Evolutionary conservation across 2,888 invertebrate species (phyloP).

Genomic region (Ophonus ardosiacus): DNA sequence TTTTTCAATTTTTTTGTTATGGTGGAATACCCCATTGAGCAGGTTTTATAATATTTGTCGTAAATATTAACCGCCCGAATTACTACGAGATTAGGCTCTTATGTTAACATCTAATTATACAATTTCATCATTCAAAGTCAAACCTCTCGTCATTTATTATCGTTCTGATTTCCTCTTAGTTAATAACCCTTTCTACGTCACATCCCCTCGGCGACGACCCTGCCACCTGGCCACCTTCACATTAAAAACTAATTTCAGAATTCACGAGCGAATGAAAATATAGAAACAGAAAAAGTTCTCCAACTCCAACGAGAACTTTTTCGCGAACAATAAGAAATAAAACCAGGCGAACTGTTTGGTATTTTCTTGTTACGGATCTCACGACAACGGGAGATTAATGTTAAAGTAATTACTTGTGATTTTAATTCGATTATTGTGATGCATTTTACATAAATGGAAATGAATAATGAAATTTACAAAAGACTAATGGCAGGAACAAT

Average conservation of each 20-base stretch:
- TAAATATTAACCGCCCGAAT: no score
- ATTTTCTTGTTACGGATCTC: slow-evolving; percentile 46
- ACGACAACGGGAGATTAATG: slow-evolving; percentile 49
- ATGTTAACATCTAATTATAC: no score
- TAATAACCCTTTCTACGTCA: neutral
- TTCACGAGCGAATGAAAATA: slow-evolving; percentile 47
- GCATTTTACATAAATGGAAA: neutral
- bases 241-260: slow-evolving; percentile 56
- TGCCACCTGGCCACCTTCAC: slow-evolving; percentile 22
- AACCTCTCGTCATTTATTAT: neutral
- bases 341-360: slow-evolving; percentile 26
- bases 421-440: slow-evolving; percentile 52
- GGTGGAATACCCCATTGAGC: no score
- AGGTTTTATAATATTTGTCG: no score
- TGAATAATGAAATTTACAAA: neutral
- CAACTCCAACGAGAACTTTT: slow-evolving; percentile 1
- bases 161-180: neutral
- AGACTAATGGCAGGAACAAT: neutral
- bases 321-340: slow-evolving; percentile 52
- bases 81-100: no score
- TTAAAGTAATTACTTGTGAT: slow-evolving; percentile 46
- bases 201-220: neutral
- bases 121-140: neutral
- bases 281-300: slow-evolving; percentile 45
- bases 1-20: no score